phyloP scores from a whole-genome alignment of 2,888 invertebrate genomes.

The Oxycera nigricornis region DNA sequence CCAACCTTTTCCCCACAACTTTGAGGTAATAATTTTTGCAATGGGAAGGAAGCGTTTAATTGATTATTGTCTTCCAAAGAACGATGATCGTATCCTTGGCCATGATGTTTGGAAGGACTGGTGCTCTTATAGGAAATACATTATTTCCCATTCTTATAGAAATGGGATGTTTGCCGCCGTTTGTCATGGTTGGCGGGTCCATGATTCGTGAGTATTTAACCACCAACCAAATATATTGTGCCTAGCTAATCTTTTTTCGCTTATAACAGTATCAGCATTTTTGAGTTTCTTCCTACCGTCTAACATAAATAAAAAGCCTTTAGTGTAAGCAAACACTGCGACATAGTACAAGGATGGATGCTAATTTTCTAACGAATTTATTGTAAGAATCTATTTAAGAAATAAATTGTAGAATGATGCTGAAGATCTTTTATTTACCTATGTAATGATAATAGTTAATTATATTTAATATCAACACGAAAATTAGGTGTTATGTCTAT shows the following conservation, averaged over 20 bases:
- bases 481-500: too few species aligned
- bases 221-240: neutral
- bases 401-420: neutral
- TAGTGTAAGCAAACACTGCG: neutral
- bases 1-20: slow-evolving; percentile 58
- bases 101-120: slow-evolving; percentile 74
- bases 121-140: slow-evolving; percentile 75
- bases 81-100: slow-evolving; percentile 76
- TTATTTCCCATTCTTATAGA: slow-evolving; percentile 73
- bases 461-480: too few species aligned
- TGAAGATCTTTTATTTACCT: neutral
- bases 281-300: slow-evolving; percentile 3
- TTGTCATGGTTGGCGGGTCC: slow-evolving; percentile 70
- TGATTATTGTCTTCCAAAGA: slow-evolving; percentile 57
- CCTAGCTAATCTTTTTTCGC: neutral
- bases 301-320: slow-evolving; percentile 12
- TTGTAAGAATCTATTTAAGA: neutral
- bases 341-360: neutral
- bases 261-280: slow-evolving; percentile 12
- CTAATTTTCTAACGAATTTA: neutral
- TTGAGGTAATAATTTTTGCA: slow-evolving; percentile 53
- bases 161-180: slow-evolving; percentile 76
- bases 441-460: too few species aligned
- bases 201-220: slow-evolving; percentile 67
- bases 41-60: neutral